These are phyloP conservation scores for Tachystola acroxantha DNA, from an alignment of 2,888 invertebrate genomes.

Conservation along the genomic window DNA sequence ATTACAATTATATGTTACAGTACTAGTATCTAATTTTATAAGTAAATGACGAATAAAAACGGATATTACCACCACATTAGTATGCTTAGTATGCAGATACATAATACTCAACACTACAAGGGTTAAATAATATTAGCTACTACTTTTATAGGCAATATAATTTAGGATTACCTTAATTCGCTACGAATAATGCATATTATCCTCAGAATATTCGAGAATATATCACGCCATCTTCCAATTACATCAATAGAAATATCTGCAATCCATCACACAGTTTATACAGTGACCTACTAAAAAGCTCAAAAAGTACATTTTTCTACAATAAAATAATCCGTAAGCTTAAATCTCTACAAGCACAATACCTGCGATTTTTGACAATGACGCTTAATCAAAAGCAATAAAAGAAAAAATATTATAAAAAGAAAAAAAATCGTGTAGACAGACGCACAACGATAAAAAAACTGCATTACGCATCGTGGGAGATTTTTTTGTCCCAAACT, in stretches of 20 bases:
- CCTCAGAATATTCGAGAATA: no score
- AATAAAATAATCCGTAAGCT: slow-evolving; percentile 1
- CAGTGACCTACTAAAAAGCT: slow-evolving; percentile 30
- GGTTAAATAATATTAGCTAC: no score
- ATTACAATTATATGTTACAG: no score
- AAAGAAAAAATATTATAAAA: slow-evolving; percentile 28
- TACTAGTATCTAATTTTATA: no score
- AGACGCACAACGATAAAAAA: slow-evolving; percentile 33
- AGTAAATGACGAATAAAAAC: no score
- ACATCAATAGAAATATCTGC: no score
- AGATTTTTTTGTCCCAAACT: slow-evolving; percentile 39
- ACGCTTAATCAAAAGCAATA: slow-evolving; percentile 30
- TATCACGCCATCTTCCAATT: slow-evolving; percentile 11
- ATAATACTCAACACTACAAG: no score
- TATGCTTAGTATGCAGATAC: no score
- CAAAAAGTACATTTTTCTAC: neutral
- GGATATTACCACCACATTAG: no score
- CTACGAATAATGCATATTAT: no score
- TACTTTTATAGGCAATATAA: no score
- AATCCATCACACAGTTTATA: slow-evolving; percentile 9
- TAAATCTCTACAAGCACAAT: slow-evolving; percentile 12
- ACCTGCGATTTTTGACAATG: slow-evolving; percentile 17
- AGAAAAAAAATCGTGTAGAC: slow-evolving; percentile 20
- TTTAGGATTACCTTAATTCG: no score
- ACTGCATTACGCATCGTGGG: slow-evolving; percentile 46